A percentile compares a stretch with the other conserved stretches of the same genome.
These are phyloP conservation scores for Napeogenes inachia DNA, from an alignment of 2,888 invertebrate genomes.

Conservation along the genomic window DNA sequence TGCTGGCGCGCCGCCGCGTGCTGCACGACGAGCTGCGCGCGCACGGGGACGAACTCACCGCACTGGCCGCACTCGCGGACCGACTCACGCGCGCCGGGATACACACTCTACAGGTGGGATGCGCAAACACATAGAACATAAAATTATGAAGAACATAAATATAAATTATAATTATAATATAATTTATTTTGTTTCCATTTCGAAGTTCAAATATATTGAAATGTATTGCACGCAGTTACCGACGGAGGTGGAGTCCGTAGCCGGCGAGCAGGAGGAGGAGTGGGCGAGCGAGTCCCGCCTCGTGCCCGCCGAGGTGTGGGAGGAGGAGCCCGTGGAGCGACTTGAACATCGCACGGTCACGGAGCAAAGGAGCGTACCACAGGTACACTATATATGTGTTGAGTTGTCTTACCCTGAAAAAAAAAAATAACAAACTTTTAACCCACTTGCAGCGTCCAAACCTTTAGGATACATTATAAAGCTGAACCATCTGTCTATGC, in stretches of 20 bases:
- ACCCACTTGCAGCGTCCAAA: too few relatives aligned
- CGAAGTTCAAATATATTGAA: too few relatives aligned
- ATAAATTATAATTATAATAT: too few relatives aligned
- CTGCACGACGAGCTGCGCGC: constrained; percentile 93
- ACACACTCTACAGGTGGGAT: constrained; percentile 41
- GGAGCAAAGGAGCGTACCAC: constrained; percentile 91
- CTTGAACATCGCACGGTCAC: constrained; percentile 90
- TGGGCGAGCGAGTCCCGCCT: constrained; percentile 87
- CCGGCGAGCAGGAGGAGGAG: constrained; percentile 81
- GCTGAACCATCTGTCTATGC: too few relatives aligned
- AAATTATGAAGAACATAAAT: too few relatives aligned
- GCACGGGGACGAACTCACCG: constrained; percentile 90
- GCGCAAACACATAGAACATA: neutral
- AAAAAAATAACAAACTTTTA: too few relatives aligned
- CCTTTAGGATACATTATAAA: too few relatives aligned
- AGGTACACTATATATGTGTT: constrained; percentile 69
- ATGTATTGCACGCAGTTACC: constrained; percentile 51
- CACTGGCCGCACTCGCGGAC: constrained; percentile 88
- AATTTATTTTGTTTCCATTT: too few relatives aligned
- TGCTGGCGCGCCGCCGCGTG: constrained; percentile 90
- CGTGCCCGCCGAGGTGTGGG: constrained; percentile 94
- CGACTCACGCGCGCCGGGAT: constrained; percentile 87
- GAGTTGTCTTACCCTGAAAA: too few relatives aligned
- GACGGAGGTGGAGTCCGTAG: constrained; percentile 78
- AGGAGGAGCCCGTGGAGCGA: constrained; percentile 91